These are phyloP conservation scores for Gymnoscelis rufifasciata DNA, from an alignment of 2,888 invertebrate genomes.

Conservation along the genomic window DNA sequence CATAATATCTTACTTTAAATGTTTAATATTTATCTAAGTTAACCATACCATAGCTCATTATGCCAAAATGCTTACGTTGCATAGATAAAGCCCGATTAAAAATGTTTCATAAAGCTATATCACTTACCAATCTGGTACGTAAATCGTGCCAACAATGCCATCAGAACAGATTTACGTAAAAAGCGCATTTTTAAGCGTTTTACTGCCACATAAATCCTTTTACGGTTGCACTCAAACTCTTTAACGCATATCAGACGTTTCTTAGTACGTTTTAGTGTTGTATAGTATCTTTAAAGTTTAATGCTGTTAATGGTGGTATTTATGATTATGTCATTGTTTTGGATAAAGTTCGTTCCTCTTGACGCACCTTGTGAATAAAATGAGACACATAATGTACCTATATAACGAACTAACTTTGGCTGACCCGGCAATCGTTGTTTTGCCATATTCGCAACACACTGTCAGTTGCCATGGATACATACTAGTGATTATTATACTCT, in stretches of 20 bases:
- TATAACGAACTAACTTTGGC: too few relatives aligned
- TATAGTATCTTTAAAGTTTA: slow-evolving; percentile 9
- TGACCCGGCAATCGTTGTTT: too few relatives aligned
- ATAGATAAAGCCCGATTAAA: too few relatives aligned
- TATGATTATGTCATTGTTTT: slow-evolving; percentile 25
- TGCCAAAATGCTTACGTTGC: too few relatives aligned
- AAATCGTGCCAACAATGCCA: slow-evolving; percentile 17
- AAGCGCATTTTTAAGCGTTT: slow-evolving; percentile 21
- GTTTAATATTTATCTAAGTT: too few relatives aligned
- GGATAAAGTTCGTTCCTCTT: slow-evolving; percentile 23
- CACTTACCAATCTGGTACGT: slow-evolving; percentile 11
- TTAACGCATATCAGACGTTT: slow-evolving; percentile 23
- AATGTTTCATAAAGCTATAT: too few relatives aligned
- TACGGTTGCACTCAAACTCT: slow-evolving; percentile 23
- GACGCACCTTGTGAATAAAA: slow-evolving; percentile 8
- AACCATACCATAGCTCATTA: too few relatives aligned
- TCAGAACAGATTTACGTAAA: slow-evolving; percentile 19
- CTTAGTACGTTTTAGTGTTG: slow-evolving; percentile 18
- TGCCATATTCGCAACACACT: too few relatives aligned
- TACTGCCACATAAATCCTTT: slow-evolving; percentile 23
- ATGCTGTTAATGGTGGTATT: slow-evolving; percentile 27
- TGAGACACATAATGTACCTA: too few relatives aligned
- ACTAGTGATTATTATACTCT: too few relatives aligned
- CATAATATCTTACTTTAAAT: too few relatives aligned
- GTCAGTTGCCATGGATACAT: too few relatives aligned